Evolutionary conservation across 1,140 invertebrate species (phyloP).

Genomic region (Pogonomyrmex californicus): DNA sequence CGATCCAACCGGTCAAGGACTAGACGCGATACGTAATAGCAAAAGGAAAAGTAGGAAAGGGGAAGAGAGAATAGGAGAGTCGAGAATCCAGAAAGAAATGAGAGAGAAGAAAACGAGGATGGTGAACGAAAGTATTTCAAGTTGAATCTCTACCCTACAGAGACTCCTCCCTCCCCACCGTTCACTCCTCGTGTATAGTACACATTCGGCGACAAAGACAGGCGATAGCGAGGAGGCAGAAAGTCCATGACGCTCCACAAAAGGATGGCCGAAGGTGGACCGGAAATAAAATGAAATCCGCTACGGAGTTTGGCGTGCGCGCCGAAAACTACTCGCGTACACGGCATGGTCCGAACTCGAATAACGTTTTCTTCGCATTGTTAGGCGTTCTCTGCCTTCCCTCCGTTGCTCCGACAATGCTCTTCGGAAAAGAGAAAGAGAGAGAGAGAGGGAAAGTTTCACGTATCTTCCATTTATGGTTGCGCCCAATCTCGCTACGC

Average conservation of each 20-base stretch:
- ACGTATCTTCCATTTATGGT: constrained; percentile 67
- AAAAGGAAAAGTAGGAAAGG: constrained; percentile 2
- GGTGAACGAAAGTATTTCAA: constrained; percentile 69
- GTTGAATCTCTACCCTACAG: constrained; percentile 65
- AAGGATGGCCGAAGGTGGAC: constrained; percentile 69
- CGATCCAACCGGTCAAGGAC: constrained; percentile 58
- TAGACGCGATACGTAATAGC: constrained; percentile 39
- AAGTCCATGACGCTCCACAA: constrained; percentile 70
- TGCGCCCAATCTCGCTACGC: constrained; percentile 44
- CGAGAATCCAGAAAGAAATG: neutral
- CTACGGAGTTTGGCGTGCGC: constrained; percentile 47
- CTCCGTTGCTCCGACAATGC: neutral
- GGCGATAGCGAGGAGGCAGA: constrained; percentile 33
- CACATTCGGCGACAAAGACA: constrained; percentile 68
- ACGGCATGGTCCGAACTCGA: constrained; percentile 38
- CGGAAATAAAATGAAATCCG: constrained; percentile 76
- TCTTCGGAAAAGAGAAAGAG: neutral
- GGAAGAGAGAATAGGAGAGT: neutral
- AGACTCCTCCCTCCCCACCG: constrained; percentile 3
- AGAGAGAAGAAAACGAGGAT: neutral
- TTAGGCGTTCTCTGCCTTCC: constrained; percentile 31
- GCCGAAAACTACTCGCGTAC: constrained; percentile 70
- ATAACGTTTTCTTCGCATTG: constrained; percentile 74
- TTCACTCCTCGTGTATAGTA: constrained; percentile 60
- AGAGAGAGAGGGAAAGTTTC: constrained; percentile 17